Conservation (phyloP, 2,113 vertebrate genomes). For the Gasterosteus nipponicus region DNA sequence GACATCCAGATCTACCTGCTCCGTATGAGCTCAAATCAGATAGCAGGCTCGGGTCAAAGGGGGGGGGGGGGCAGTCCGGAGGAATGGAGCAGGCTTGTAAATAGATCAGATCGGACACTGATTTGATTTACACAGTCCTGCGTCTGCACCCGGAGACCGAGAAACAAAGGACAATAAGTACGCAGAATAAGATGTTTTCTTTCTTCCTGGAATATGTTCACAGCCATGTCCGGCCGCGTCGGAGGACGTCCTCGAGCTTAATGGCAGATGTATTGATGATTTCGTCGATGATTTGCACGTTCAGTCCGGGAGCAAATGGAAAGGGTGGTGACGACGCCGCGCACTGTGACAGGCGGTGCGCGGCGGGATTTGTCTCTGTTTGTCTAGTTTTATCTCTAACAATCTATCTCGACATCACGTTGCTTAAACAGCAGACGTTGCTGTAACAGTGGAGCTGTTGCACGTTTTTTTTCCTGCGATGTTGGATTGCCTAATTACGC, state of each 20-base stretch:
- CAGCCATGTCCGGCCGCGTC: constrained; percentile 13
- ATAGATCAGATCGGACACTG: constrained; percentile 55
- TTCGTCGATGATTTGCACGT: constrained; percentile 63
- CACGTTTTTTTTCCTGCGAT: not conserved
- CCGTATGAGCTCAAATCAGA: constrained; percentile 23
- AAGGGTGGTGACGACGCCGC: constrained; percentile 71
- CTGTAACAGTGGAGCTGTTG: not conserved
- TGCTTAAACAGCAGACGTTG: not conserved
- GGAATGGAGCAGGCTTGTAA: constrained; percentile 19
- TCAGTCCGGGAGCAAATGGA: constrained; percentile 55
- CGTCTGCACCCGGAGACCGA: constrained; percentile 42
- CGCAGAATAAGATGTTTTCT: not conserved
- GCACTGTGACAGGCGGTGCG: constrained; percentile 53
- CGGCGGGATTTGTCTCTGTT: constrained; percentile 63
- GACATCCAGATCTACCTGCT: constrained; percentile 54
- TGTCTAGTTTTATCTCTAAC: constrained; percentile 49
- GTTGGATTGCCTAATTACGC: not conserved
- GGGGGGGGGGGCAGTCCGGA: constrained; percentile 6
- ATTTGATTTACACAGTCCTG: constrained; percentile 62
- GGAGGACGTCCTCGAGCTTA: constrained; percentile 47
- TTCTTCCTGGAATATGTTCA: constrained; percentile 10
- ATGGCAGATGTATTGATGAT: constrained; percentile 65
- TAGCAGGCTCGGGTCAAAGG: not conserved
- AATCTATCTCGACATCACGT: constrained; percentile 37
- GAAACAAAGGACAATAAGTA: constrained; percentile 46